Evolutionary conservation across 2,113 vertebrate species (phyloP), one percentile per base, ranked within the genome.

Genomic region (Carassius carassius): DNA sequence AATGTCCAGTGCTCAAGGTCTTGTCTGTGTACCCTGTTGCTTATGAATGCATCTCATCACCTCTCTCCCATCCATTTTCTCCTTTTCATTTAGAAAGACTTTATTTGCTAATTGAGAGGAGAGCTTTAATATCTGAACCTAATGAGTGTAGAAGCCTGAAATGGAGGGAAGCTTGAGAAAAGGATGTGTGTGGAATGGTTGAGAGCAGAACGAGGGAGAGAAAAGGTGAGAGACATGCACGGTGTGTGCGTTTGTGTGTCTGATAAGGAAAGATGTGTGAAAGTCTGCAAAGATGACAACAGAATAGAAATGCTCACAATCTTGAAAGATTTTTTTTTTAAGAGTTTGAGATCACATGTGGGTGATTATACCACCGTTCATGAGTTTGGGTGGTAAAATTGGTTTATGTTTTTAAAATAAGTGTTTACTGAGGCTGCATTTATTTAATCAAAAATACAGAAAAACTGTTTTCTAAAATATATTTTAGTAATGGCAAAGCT

Each of bases 111-210:
- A 88, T 87, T 87, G 83, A 86, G 87, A 77, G 69, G 78, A 83
- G 70, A 82, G 85, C 23, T 87, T 91, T 89, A 87, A 89, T 85
- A 86, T 86, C 82, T 85, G 85, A 82, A 84, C 69, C 83, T 88
- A 49, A 85, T 87, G 79, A 84, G 82, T 82, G 81, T 51, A 56
- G 74, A 85, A 85, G 65, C 44, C 51, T 47, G 78, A 47, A 54
- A 65, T 58, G 23, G 72, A 77, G 79, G 75, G 60, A 58, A 56
- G 65, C 78, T 49, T 81, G 56, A 62, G 83, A 62, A n/a, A 13
- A 37, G 12, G 80, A 72, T 56, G 67, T 56, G 67, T 37, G 49
- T 70, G 29, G 67, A 72, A 58, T 82, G 21, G 83, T 78, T 84
- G 74, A 54, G 79, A 56, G 79, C 58, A 54, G 77, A 86, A 89